phyloP scores from a whole-genome alignment of 2,797 vertebrate species.

The Phataginus tricuspis region DNA sequence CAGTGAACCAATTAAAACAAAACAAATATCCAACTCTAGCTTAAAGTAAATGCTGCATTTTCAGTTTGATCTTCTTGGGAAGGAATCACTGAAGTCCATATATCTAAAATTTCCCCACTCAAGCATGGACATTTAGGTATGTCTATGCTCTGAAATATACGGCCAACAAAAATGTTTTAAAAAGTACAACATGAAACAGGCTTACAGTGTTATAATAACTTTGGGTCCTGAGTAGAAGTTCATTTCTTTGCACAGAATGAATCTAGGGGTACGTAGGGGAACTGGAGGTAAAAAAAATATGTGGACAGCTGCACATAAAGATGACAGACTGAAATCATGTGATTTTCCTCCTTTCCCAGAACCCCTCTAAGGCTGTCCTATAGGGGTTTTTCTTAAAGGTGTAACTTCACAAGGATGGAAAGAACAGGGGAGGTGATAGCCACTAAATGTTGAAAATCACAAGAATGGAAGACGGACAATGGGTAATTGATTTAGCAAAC shows the following conservation, averaged over 20 bases:
- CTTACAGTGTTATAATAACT: background rate
- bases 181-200: background rate
- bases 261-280: background rate
- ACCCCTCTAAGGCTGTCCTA: background rate
- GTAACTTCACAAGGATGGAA: background rate
- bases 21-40: slow-evolving; percentile 1
- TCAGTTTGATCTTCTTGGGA: background rate
- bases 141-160: background rate
- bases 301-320: background rate
- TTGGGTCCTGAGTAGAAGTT: background rate
- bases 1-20: slow-evolving; percentile 49
- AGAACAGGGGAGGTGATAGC: background rate
- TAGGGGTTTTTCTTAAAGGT: background rate
- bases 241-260: background rate
- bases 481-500: background rate
- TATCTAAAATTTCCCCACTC: background rate
- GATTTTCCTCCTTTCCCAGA: background rate
- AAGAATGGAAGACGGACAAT: background rate
- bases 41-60: background rate
- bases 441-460: background rate
- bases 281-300: background rate
- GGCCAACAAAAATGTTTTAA: slow-evolving; percentile 35
- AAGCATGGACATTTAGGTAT: slow-evolving; percentile 9
- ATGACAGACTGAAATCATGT: background rate
- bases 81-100: slow-evolving; percentile 25